Evolutionary conservation across 1,140 invertebrate species (phyloP), one percentile per base, ranked within the genome.

Genomic region (Thaumetopoea pityocampa): DNA sequence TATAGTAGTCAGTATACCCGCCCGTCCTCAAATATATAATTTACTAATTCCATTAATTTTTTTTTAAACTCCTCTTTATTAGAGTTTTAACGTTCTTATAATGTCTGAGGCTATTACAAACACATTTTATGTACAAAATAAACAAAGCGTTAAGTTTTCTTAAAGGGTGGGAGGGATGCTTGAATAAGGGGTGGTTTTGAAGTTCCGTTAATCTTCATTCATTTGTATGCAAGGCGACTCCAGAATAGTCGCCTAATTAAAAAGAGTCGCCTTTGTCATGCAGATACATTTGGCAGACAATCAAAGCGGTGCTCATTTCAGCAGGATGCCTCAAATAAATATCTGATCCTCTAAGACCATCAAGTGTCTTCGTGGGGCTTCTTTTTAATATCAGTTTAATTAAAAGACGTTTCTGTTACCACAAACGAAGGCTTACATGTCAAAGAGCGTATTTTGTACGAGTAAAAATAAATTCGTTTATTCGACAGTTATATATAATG

Each of bases 201-300:
- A 36, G 41, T 45, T 28, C 36, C 33, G 47, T 44, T 58, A 58
- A 61, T 61, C 56, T 61, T 32, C 51, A 16, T 64, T 69, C 63
- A 69, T 69, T 69, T 69, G 57, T 67, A 69, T 64, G 67, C 67
- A 44, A 29, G 38, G 30, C 40, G 47, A 54, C 53, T 59, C 48
- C 49, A 35, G 47, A 60, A 67, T 65, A 60, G 64, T 65, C 61
- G 54, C 45, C 58, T 70, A 67, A 70, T 67, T 70, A 70, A 65
- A 63, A 67, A 70, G 58, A 59, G 41, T 51, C 23, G 20, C 45
- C 67, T 70, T 70, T 70, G 64, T 67, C 10, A 70, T 70, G 67
- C 61, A 67, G 67, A 70, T 70, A 49, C 50, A 48, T 61, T n/a
- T 19, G 44, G 23, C 26, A 27, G 20, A 23, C 37, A 46, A 55